Percentiles rank a stretch among this genome's conserved stretches.
These are phyloP conservation scores for Acrocephalus arundinaceus DNA, from an alignment of 2,113 vertebrate genomes.

Conservation along the genomic window DNA sequence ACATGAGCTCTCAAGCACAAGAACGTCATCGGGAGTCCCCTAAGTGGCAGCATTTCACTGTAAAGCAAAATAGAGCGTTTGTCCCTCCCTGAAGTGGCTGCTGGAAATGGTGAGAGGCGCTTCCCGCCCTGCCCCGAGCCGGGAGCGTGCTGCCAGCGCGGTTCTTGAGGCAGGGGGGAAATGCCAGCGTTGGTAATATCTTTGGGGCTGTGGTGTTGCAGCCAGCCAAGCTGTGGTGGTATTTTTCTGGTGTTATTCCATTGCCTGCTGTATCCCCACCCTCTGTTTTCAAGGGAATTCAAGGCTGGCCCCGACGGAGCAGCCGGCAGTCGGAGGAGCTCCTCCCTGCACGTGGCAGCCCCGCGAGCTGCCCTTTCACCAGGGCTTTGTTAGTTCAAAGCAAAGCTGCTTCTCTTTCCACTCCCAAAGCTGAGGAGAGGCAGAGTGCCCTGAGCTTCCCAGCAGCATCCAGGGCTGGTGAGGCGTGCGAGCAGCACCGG, in stretches of 20 bases:
- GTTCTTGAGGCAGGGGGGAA: constrained; percentile 62
- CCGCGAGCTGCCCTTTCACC: neutral
- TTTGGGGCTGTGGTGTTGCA: constrained; percentile 53
- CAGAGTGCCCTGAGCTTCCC: neutral
- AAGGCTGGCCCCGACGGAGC: neutral
- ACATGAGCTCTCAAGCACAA: constrained; percentile 1
- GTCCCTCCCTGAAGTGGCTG: constrained; percentile 56
- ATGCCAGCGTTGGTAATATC: constrained; percentile 39
- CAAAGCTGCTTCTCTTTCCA: constrained; percentile 29
- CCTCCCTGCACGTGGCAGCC: constrained; percentile 40
- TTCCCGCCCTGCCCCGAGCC: constrained; percentile 49
- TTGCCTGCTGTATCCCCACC: constrained; percentile 58
- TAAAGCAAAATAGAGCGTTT: neutral
- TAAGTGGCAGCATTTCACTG: constrained; percentile 66
- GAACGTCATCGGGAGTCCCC: constrained; percentile 59
- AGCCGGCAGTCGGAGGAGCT: neutral
- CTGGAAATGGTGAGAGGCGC: constrained; percentile 62
- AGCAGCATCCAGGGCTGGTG: neutral
- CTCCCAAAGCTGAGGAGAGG: constrained; percentile 3
- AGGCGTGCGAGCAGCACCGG: neutral
- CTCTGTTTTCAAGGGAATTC: constrained; percentile 69
- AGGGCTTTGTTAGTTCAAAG: constrained; percentile 49
- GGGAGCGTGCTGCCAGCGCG: constrained; percentile 46
- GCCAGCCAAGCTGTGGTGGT: constrained; percentile 52
- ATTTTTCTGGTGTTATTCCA: constrained; percentile 64